Evolutionary conservation across 1,140 invertebrate genomes (phyloP).

Genomic region (Coelopa frigida): DNA sequence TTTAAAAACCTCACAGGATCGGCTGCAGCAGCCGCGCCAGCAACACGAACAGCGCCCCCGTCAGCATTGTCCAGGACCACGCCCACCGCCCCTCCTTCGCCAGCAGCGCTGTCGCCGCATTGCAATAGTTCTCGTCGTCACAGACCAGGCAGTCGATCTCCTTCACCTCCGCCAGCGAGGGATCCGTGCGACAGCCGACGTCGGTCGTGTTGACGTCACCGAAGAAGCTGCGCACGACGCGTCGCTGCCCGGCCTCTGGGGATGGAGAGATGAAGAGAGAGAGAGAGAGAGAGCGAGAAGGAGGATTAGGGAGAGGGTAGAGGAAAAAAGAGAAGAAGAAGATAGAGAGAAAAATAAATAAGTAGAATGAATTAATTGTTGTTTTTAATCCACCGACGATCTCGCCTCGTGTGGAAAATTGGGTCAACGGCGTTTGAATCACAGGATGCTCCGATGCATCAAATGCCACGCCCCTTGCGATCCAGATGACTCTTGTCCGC

Average conservation of each 20-base stretch:
- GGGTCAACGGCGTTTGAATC: neutral
- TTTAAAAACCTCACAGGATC: too few relatives aligned
- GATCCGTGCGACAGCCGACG: constrained; percentile 31
- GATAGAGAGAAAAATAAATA: neutral
- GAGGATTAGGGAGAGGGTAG: neutral
- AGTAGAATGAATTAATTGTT: neutral
- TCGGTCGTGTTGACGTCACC: constrained; percentile 35
- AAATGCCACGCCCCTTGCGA: neutral
- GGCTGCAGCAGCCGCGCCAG: too few relatives aligned
- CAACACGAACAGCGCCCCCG: too few relatives aligned
- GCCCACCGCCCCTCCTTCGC: too few relatives aligned
- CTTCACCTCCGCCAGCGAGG: constrained; percentile 23
- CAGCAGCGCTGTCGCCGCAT: constrained; percentile 15
- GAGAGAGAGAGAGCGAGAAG: neutral
- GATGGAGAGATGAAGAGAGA: neutral
- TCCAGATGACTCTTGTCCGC: too few relatives aligned
- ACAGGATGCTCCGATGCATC: neutral
- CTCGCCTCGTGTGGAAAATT: neutral
- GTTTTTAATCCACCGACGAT: neutral
- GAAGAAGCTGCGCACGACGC: constrained; percentile 28
- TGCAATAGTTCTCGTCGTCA: constrained; percentile 33
- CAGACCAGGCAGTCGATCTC: constrained; percentile 34
- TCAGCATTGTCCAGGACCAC: too few relatives aligned
- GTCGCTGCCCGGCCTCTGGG: neutral
- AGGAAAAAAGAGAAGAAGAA: constrained; percentile 1